Percentiles rank a stretch among this genome's conserved stretches.
Conservation (phyloP, 2,113 vertebrate genomes). For the Monopterus albus region DNA sequence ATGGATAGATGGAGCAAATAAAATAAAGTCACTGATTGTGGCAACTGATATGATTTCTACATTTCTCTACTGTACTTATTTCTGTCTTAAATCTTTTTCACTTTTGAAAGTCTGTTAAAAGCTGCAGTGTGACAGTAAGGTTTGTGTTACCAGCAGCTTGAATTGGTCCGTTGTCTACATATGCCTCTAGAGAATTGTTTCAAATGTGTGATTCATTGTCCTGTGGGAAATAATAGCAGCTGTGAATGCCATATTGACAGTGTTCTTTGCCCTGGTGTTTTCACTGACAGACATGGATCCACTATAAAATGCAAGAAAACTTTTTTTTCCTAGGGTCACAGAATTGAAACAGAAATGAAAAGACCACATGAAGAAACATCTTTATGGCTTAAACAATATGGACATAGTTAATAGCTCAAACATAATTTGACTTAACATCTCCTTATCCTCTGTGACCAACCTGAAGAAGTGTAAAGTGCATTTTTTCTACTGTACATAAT, state of each 20-base stretch:
- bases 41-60: too few relatives aligned
- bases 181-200: constrained; percentile 53
- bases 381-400: background rate
- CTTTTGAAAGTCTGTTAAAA: constrained; percentile 46
- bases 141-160: constrained; percentile 52
- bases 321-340: constrained; percentile 46
- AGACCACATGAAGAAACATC: background rate
- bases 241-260: constrained; percentile 62
- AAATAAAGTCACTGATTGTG: constrained; percentile 3
- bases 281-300: constrained; percentile 24
- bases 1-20: too few relatives aligned
- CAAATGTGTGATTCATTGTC: constrained; percentile 59
- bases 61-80: too few relatives aligned
- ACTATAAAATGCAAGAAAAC: background rate
- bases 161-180: constrained; percentile 50
- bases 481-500: too few relatives aligned
- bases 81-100: background rate
- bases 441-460: too few relatives aligned
- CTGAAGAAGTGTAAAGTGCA: too few relatives aligned
- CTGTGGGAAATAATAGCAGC: constrained; percentile 72
- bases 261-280: constrained; percentile 44
- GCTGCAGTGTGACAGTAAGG: constrained; percentile 34
- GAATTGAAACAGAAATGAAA: constrained; percentile 23
- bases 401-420: too few relatives aligned
- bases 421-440: too few relatives aligned